Percentiles rank a stretch among this genome's conserved stretches.
phyloP scores from a whole-genome alignment of 2,888 invertebrate species.

The Harpalus rufipes region DNA sequence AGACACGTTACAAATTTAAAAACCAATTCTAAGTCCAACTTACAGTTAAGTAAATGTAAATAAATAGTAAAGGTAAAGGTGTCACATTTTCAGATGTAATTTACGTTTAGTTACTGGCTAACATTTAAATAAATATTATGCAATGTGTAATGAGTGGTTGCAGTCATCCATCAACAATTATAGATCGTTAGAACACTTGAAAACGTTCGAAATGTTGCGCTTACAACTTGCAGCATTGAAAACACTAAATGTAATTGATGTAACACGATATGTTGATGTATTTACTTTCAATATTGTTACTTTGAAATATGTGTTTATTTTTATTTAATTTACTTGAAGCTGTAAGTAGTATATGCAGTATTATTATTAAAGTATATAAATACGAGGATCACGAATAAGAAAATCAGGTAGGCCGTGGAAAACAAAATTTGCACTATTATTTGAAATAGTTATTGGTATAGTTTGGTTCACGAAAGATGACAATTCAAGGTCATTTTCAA shows the following conservation, averaged over 20 bases:
- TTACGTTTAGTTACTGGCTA: neutral
- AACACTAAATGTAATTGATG: too few relatives aligned
- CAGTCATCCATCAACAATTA: neutral
- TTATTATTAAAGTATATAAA: too few relatives aligned
- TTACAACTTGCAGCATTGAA: too few relatives aligned
- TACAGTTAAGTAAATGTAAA: conserved; percentile 3
- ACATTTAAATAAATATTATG: conserved; percentile 1
- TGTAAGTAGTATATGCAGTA: too few relatives aligned
- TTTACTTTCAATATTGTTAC: neutral
- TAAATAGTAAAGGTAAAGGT: neutral
- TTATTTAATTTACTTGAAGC: neutral
- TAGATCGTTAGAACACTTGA: neutral
- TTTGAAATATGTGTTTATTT: neutral
- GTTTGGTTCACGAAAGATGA: too few relatives aligned
- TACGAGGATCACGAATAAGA: too few relatives aligned
- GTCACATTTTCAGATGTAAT: neutral
- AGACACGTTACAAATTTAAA: neutral
- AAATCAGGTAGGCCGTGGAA: too few relatives aligned
- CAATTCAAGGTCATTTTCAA: too few relatives aligned
- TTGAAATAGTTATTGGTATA: too few relatives aligned
- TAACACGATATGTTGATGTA: neutral
- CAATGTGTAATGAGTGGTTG: neutral
- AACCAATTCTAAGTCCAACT: neutral
- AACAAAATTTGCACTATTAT: too few relatives aligned
- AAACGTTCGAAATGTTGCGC: neutral